Conservation (phyloP, 2,888 invertebrate species). For the Dicyrtoma fusca region DNA sequence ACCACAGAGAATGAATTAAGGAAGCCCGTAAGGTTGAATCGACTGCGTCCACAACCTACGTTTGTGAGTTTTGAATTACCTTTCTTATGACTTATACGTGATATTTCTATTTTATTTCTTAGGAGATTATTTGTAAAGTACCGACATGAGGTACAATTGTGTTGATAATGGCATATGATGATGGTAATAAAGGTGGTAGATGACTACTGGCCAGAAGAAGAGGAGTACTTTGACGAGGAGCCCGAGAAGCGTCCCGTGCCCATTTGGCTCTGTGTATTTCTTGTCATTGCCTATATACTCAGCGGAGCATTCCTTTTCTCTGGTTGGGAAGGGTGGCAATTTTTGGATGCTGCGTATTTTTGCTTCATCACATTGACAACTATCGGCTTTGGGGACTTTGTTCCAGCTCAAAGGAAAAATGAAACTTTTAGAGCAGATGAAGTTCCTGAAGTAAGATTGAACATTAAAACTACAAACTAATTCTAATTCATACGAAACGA, state of each 20-base stretch:
- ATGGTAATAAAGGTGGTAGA: constrained; percentile 14
- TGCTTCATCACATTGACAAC: constrained; percentile 93
- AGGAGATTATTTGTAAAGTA: background rate
- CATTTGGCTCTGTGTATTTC: constrained; percentile 51
- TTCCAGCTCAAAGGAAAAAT: constrained; percentile 44
- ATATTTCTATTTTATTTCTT: too few species aligned
- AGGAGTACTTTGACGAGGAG: constrained; percentile 52
- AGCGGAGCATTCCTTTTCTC: constrained; percentile 48
- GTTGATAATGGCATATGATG: background rate
- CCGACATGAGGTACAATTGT: too few species aligned
- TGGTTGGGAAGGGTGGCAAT: constrained; percentile 58
- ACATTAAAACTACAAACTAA: too few species aligned
- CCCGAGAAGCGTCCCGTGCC: constrained; percentile 49
- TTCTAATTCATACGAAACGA: too few species aligned
- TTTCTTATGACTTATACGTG: background rate
- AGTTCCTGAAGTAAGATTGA: constrained; percentile 35
- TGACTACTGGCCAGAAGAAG: constrained; percentile 40
- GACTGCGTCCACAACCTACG: constrained; percentile 26
- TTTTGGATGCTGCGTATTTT: constrained; percentile 87
- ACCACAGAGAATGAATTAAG: constrained; percentile 42
- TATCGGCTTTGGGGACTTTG: constrained; percentile 59
- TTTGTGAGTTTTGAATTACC: constrained; percentile 19
- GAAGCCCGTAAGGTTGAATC: constrained; percentile 29
- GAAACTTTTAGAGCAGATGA: constrained; percentile 37
- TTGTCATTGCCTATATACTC: constrained; percentile 40